These are phyloP conservation scores for Drepana falcataria DNA, from an alignment of 2,888 invertebrate species.

Conservation along the genomic window DNA sequence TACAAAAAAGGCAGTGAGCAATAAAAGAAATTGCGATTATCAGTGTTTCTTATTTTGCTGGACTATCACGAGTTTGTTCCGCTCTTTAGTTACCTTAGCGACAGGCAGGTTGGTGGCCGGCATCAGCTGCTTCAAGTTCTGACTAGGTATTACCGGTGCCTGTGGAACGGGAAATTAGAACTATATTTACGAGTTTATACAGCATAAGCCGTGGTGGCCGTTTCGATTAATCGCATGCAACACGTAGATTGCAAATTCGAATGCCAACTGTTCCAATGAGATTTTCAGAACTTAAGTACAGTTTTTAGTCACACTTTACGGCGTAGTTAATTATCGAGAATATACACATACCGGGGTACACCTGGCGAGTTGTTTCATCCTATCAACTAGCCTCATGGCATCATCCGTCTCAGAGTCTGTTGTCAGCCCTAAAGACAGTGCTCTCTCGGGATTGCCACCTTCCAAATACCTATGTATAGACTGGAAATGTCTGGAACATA, in stretches of 20 bases:
- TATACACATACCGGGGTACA: conserved; percentile 53
- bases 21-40: conserved; percentile 35
- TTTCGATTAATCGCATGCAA: too few species aligned
- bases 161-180: conserved; percentile 31
- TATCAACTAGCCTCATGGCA: conserved; percentile 67
- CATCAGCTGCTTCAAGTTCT: conserved; percentile 83
- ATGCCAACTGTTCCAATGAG: too few species aligned
- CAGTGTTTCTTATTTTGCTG: conserved; percentile 81
- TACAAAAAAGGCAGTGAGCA: conserved; percentile 8
- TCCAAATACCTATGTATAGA: conserved; percentile 61
- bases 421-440: conserved; percentile 58
- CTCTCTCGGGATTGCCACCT: conserved; percentile 50
- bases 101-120: conserved; percentile 80
- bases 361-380: conserved; percentile 66
- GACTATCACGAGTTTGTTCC: conserved; percentile 89
- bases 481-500: conserved; percentile 58
- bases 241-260: too few species aligned
- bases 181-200: too few species aligned
- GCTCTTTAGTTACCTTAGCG: conserved; percentile 89
- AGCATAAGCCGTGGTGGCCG: too few species aligned
- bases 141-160: conserved; percentile 80
- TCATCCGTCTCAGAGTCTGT: conserved; percentile 71
- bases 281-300: too few species aligned
- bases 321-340: not conserved
- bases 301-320: too few species aligned